Evolutionary conservation across 2,113 vertebrate genomes (phyloP).

Genomic region (Notechis scutatus): DNA sequence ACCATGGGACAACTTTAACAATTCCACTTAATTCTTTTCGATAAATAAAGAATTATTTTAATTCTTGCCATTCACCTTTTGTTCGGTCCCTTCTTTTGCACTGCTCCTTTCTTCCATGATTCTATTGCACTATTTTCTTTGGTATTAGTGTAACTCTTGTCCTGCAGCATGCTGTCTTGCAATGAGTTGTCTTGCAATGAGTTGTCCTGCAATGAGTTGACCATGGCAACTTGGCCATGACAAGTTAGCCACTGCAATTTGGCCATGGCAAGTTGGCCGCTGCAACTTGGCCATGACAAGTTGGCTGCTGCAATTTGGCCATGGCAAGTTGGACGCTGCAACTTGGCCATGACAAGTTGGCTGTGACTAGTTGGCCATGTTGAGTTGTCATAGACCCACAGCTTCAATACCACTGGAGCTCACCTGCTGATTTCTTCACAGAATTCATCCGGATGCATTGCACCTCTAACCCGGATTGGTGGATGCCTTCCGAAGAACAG

Average conservation of each 20-base stretch:
- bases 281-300: too few relatives aligned
- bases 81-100: background rate
- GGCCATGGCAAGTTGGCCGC: too few relatives aligned
- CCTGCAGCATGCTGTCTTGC: fast-evolving
- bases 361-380: too few relatives aligned
- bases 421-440: conserved; percentile 62
- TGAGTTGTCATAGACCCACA: background rate
- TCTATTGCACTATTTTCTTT: background rate
- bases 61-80: background rate
- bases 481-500: conserved; percentile 99
- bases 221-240: background rate
- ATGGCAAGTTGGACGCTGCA: too few relatives aligned
- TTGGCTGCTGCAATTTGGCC: too few relatives aligned
- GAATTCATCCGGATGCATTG: conserved; percentile 99
- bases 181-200: too few relatives aligned
- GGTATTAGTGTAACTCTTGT: background rate
- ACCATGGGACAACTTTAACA: background rate
- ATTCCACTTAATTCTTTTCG: background rate
- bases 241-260: too few relatives aligned
- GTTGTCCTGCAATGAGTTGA: background rate
- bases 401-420: conserved; percentile 39
- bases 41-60: background rate
- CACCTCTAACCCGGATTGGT: conserved; percentile 97
- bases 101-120: background rate
- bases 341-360: background rate